A percentile compares a stretch with the other conserved stretches of the same genome.
Evolutionary conservation across 2,113 vertebrate genomes (phyloP).

Genomic region (Cyanoliseus patagonus): DNA sequence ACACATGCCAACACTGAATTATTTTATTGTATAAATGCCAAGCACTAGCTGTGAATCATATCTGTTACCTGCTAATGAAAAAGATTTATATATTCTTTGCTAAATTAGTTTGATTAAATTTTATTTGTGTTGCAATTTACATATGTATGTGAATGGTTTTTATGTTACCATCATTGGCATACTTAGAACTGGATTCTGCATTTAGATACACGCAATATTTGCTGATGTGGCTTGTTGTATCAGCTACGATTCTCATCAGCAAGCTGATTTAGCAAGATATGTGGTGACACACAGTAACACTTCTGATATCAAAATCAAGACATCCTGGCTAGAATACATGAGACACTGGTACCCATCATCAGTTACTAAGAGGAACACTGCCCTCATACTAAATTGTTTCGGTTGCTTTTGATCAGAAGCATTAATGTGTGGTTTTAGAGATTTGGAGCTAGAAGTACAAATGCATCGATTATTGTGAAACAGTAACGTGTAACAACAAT

Average conservation of each 20-base stretch:
- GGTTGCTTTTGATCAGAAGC: conserved; percentile 32
- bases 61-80: conserved; percentile 4
- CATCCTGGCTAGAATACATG: not conserved
- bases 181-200: conserved; percentile 13
- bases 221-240: not conserved
- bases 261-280: conserved; percentile 34
- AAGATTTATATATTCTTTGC: not conserved
- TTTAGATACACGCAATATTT: not conserved
- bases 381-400: not conserved
- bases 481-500: conserved; percentile 57
- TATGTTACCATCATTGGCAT: not conserved
- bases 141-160: not conserved
- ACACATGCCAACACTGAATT: not conserved
- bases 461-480: conserved; percentile 63
- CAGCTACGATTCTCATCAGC: not conserved
- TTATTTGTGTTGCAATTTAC: not conserved
- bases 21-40: conserved; percentile 13
- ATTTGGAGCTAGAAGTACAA: conserved; percentile 20
- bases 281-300: not conserved
- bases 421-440: conserved; percentile 24
- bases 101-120: conserved; percentile 19
- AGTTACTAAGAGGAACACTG: not conserved
- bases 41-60: not conserved
- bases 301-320: not conserved
- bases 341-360: not conserved